These are phyloP conservation scores for Myotis davidii DNA, from an alignment of 2,113 vertebrate genomes.

Conservation along the genomic window DNA sequence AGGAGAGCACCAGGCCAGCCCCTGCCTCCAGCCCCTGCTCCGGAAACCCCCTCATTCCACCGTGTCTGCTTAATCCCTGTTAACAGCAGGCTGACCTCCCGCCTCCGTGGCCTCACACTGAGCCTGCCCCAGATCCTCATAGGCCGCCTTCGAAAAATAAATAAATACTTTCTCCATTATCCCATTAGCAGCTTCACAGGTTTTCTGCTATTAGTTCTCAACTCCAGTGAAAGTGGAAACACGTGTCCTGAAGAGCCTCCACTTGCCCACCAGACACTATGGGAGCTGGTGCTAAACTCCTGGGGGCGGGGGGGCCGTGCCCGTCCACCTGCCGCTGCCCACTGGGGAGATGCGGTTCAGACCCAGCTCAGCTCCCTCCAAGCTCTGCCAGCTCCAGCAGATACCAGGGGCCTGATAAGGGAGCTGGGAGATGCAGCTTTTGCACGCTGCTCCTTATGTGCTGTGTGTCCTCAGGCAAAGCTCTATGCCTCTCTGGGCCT, in stretches of 20 bases:
- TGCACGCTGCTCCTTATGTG: not conserved
- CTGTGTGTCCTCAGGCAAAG: not conserved
- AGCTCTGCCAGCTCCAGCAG: not conserved
- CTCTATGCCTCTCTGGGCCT: not conserved
- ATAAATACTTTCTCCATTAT: constrained; percentile 85
- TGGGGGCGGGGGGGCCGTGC: not conserved
- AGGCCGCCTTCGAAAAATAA: constrained; percentile 82
- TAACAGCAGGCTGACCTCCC: constrained; percentile 69
- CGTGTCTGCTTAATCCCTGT: constrained; percentile 59
- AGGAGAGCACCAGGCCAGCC: not conserved
- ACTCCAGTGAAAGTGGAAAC: constrained; percentile 86
- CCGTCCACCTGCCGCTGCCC: not conserved
- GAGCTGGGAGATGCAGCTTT: not conserved
- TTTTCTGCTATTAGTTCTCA: constrained; percentile 76
- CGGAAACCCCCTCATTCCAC: constrained; percentile 58
- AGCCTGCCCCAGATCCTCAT: constrained; percentile 60
- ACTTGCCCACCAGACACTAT: not conserved
- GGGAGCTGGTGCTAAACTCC: not conserved
- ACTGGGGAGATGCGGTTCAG: not conserved
- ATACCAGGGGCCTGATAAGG: not conserved
- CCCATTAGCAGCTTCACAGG: constrained; percentile 88
- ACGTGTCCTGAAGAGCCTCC: constrained; percentile 73
- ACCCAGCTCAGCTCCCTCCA: not conserved
- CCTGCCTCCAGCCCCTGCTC: constrained; percentile 33
- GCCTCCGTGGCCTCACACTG: not conserved